phyloP scores from a whole-genome alignment of 2,888 invertebrate genomes.

The Stenotaenia linearis region DNA sequence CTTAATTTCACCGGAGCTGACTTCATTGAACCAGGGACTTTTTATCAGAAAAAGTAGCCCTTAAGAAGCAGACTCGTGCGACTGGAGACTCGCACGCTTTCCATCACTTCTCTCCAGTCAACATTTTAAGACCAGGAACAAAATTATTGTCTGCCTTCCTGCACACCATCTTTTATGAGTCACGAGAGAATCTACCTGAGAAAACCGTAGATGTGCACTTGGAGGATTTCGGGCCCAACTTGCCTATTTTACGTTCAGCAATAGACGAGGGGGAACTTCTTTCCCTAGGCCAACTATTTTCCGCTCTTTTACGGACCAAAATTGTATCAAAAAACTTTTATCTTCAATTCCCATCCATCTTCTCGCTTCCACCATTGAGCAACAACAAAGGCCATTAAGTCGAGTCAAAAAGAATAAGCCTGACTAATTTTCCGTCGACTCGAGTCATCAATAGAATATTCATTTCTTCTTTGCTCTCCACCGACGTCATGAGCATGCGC shows the following conservation, averaged over 20 bases:
- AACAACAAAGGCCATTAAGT: background rate
- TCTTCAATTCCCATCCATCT: background rate
- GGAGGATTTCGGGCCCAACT: background rate
- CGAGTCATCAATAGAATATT: slow-evolving; percentile 8
- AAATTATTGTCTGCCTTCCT: slow-evolving; percentile 1
- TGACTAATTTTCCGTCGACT: background rate
- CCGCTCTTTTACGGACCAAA: background rate
- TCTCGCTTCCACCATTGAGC: background rate
- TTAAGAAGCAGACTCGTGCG: background rate
- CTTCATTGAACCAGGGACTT: slow-evolving; percentile 6
- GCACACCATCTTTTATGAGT: slow-evolving; percentile 14
- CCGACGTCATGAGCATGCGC: background rate
- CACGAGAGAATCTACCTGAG: slow-evolving; percentile 3
- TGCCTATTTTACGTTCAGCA: background rate
- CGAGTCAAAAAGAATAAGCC: background rate
- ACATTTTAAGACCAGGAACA: background rate
- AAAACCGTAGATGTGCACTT: slow-evolving; percentile 2
- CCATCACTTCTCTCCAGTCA: slow-evolving; percentile 13
- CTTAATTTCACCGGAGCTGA: background rate
- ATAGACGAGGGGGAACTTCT: background rate
- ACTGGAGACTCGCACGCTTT: slow-evolving; percentile 23
- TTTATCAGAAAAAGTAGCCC: slow-evolving; percentile 15
- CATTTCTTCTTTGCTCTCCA: background rate
- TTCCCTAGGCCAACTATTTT: background rate
- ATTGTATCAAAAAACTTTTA: background rate